Conservation (phyloP, 2,888 invertebrate species). For the Adela reaumurella region DNA sequence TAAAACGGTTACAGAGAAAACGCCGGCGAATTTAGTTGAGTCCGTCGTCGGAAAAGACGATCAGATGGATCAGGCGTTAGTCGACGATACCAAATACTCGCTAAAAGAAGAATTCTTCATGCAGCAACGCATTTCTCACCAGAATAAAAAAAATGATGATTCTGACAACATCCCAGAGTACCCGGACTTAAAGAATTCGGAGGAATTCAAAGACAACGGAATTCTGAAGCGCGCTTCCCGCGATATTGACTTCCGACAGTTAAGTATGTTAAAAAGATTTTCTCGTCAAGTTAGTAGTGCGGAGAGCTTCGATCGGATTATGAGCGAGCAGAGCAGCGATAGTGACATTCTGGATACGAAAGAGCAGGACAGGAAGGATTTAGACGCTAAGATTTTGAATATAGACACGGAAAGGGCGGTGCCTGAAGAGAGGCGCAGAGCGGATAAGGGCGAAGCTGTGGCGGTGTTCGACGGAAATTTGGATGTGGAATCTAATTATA, state of each 20-base stretch:
- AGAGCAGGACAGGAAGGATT: neutral
- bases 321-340: slow-evolving; percentile 1
- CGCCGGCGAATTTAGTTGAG: neutral
- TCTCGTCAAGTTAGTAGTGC: neutral
- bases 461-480: slow-evolving; percentile 62
- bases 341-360: neutral
- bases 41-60: neutral
- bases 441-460: slow-evolving; percentile 18
- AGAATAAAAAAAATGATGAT: slow-evolving; percentile 7
- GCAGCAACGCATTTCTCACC: slow-evolving; percentile 10
- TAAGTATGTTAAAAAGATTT: neutral
- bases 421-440: slow-evolving; percentile 3
- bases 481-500: slow-evolving; percentile 76
- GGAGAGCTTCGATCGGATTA: slow-evolving; percentile 1
- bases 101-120: slow-evolving; percentile 10
- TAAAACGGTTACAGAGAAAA: neutral
- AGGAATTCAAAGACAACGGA: neutral
- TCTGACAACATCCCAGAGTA: slow-evolving; percentile 3
- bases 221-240: neutral
- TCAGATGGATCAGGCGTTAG: slow-evolving; percentile 1
- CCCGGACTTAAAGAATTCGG: neutral
- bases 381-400: neutral
- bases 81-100: slow-evolving; percentile 8
- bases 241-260: neutral
- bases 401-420: slow-evolving; percentile 4